Evolutionary conservation across 2,888 invertebrate genomes (phyloP), one percentile per base, ranked within the genome.

Genomic region (Resseliella maxima): DNA sequence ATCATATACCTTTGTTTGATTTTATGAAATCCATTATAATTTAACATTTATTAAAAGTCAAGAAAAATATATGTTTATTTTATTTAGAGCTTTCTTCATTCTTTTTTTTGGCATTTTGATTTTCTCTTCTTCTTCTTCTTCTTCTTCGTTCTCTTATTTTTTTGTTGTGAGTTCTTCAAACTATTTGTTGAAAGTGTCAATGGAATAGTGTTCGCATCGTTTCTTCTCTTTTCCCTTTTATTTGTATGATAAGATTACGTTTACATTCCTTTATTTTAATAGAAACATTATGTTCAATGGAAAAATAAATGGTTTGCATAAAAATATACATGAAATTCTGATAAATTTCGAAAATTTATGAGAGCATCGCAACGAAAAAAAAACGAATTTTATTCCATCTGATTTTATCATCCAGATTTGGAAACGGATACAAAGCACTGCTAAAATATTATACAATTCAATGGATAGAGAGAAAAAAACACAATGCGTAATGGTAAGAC

Each of bases 61-160:
- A 72, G 72, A 72, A 72, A 72, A 72, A 72, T 72, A 72, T 72
- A 72, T 72, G 72, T 72, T 72, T 72, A 72, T 72, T 72, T 72
- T 8, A 18, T 50, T 31, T 72, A 59, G 27, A 12, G n/a, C 31
- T 3, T 72, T 6, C 31, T 27, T 72, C 0, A 12, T 15, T 31
- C 1, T 72, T 6, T 31, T 27, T 72, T 3, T 72, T 50, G 50
- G 8, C 18, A 18, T 50, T 50, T 50, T 50, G 21, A 41, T 50
- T 12, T 50, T 6, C 2, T 12, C 18, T 12, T 50, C 50, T 8
- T 50, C n/a, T n/a, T n/a, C n/a, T n/a, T n/a, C n/a, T n/a, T n/a
- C n/a, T n/a, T n/a, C n/a, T n/a, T n/a, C n/a, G n/a, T n/a, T n/a
- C n/a, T n/a, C n/a, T n/a, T n/a, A n/a, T n/a, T n/a, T n/a, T n/a